Base-by-base conservation (phyloP, 2,797 vertebrate genomes). In the Chloroceryle amazona region DNA sequence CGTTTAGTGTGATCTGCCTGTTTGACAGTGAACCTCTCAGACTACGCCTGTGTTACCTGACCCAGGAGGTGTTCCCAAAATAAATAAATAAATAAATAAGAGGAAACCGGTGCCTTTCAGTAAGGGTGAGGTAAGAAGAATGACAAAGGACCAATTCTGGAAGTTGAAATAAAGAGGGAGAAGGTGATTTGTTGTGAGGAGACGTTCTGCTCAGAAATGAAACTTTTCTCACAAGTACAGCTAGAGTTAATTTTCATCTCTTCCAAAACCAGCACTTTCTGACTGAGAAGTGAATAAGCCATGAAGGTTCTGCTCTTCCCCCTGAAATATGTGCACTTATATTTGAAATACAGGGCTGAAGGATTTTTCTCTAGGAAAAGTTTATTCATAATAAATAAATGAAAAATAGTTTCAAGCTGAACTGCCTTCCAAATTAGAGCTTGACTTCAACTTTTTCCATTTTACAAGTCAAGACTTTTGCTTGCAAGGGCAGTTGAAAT, bases 371-470 rank as follows among this genome's bases (percentile, higher is more conserved):
- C 61, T 31, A 54, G n/a, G 47, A 86, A 74, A 89, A 54, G 11
- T 78, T 83, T 90, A 72, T 83, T 90, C 41, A 39, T 46, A 54
- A 93, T 62, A 94, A 93, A 93, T 78, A 92, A 86, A 93, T 82
- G 41, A 63, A 92, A 95, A 84, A 75, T 7, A 58, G 15, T 55
- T 93, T 92, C 35, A 75, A 73, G 78, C 12, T 62, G 54, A 81
- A 92, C 42, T 42, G 66, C 47, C 71, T 82, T 92, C 29, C 70
- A 93, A 94, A 92, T 92, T 72, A 89, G 66, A 93, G 49, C 31
- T 81, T 66, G 58, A 81, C 66, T 94, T 74, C 46, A 89, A 39
- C 19, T 84, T 84, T 79, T 81, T 63, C 58, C 39, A 51, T 90
- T 84, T 84, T 72, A 89, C 22, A 22, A 80, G 58, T 86, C 62